Conservation (phyloP, 2,888 invertebrate species). For the Drosophila putrida region DNA sequence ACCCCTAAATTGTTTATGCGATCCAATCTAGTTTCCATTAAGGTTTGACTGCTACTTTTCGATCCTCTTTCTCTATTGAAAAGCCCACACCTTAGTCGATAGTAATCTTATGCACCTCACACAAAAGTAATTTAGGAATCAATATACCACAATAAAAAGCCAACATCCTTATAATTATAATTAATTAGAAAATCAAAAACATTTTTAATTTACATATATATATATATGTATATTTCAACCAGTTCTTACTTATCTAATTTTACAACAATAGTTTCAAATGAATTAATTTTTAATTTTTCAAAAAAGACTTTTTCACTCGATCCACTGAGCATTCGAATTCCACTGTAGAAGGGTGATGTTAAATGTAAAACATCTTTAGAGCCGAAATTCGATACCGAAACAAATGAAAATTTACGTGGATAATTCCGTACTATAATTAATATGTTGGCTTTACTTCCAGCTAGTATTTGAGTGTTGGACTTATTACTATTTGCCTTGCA, state of each 20-base stretch:
- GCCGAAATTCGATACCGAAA: slow-evolving; percentile 91
- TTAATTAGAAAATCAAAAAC: slow-evolving; percentile 30
- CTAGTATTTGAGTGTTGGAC: slow-evolving; percentile 89
- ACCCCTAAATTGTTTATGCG: too few relatives aligned
- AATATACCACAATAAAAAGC: not conserved
- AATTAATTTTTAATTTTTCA: slow-evolving; percentile 85
- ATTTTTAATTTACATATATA: slow-evolving; percentile 6
- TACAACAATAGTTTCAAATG: slow-evolving; percentile 88
- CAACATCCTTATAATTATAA: not conserved
- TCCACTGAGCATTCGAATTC: slow-evolving; percentile 83
- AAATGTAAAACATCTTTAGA: slow-evolving; percentile 89
- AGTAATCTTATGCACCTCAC: too few relatives aligned
- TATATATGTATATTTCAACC: slow-evolving; percentile 11
- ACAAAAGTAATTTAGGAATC: too few relatives aligned
- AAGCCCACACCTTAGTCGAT: too few relatives aligned
- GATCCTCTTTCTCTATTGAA: too few relatives aligned
- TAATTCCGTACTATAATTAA: slow-evolving; percentile 92
- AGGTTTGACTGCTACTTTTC: too few relatives aligned
- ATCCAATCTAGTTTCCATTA: too few relatives aligned
- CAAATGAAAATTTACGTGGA: slow-evolving; percentile 91
- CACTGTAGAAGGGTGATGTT: slow-evolving; percentile 91
- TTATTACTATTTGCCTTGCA: slow-evolving; percentile 88
- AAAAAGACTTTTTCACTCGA: slow-evolving; percentile 84
- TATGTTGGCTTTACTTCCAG: slow-evolving; percentile 88
- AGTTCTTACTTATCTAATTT: slow-evolving; percentile 86